Evolutionary conservation across 2,888 invertebrate species (phyloP).

Genomic region (Neoitamus cyanurus): DNA sequence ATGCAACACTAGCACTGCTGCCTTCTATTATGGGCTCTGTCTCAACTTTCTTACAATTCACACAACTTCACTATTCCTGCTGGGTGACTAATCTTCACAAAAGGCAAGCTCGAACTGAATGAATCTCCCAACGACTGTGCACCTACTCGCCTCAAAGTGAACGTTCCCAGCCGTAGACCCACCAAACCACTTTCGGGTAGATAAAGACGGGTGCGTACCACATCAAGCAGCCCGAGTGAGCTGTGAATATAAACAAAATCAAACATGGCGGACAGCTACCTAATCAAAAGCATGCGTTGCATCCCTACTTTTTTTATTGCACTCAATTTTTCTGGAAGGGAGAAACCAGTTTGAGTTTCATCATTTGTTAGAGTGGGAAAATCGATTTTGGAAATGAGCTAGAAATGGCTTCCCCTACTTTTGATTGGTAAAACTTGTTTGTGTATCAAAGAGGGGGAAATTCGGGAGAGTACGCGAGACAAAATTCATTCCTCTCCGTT

Average conservation of each 20-base stretch:
- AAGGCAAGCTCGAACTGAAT: conserved; percentile 65
- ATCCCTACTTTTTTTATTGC: conserved; percentile 36
- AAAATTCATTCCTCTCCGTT: neutral
- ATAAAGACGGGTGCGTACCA: neutral
- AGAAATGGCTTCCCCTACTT: neutral
- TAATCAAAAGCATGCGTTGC: conserved; percentile 66
- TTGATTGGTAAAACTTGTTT: conserved; percentile 5
- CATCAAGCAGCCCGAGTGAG: conserved; percentile 52
- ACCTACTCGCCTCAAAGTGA: conserved; percentile 41
- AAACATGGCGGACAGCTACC: conserved; percentile 64
- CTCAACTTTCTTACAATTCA: neutral
- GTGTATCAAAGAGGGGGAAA: neutral
- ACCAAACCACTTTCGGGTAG: neutral
- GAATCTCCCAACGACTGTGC: conserved; percentile 26
- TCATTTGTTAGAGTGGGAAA: neutral
- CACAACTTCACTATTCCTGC: neutral
- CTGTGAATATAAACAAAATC: conserved; percentile 59
- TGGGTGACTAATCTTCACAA: conserved; percentile 60
- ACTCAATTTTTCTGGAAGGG: neutral
- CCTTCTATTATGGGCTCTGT: neutral
- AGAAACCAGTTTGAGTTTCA: neutral
- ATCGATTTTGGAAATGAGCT: neutral
- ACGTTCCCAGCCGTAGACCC: neutral
- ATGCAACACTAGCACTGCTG: conserved; percentile 54
- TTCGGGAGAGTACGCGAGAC: neutral